phyloP scores from a whole-genome alignment of 2,113 vertebrate genomes.

The Clinocottus analis region DNA sequence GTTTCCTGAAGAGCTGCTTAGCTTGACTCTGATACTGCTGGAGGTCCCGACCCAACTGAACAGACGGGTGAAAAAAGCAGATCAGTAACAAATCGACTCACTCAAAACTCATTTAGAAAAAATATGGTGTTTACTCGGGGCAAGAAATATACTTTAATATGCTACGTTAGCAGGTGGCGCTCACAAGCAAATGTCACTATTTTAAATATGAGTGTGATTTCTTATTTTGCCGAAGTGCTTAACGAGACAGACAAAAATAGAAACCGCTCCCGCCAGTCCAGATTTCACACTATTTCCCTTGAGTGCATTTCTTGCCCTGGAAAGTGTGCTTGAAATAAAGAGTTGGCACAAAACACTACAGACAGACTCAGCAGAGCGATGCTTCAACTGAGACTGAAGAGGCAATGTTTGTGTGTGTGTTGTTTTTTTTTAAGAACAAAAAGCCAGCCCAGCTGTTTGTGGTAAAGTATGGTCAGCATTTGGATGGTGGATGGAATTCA shows the following conservation, averaged over 20 bases:
- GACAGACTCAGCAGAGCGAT: conserved; percentile 37
- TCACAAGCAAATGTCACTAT: neutral
- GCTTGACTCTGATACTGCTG: conserved; percentile 99
- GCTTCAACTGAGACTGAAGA: neutral
- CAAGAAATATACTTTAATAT: neutral
- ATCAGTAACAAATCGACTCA: neutral
- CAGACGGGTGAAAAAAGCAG: conserved; percentile 8
- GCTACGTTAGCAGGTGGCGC: neutral
- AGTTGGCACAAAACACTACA: neutral
- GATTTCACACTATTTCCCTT: neutral
- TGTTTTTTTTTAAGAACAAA: no score
- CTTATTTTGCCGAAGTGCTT: neutral
- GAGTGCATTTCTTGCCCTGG: conserved; percentile 25
- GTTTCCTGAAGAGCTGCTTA: conserved; percentile 96
- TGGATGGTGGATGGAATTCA: neutral
- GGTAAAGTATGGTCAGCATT: neutral
- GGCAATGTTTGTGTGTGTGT: no score
- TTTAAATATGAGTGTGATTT: neutral
- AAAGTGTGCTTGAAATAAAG: conserved; percentile 20
- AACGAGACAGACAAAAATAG: conserved; percentile 21
- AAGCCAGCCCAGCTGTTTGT: neutral
- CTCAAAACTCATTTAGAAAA: neutral
- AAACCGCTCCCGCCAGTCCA: neutral
- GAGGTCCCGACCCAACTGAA: conserved; percentile 93
- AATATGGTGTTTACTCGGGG: neutral